A percentile compares a stretch with the other conserved stretches of the same genome.
phyloP scores from a whole-genome alignment of 2,797 vertebrate species.

The Phalloptychus januarius region DNA sequence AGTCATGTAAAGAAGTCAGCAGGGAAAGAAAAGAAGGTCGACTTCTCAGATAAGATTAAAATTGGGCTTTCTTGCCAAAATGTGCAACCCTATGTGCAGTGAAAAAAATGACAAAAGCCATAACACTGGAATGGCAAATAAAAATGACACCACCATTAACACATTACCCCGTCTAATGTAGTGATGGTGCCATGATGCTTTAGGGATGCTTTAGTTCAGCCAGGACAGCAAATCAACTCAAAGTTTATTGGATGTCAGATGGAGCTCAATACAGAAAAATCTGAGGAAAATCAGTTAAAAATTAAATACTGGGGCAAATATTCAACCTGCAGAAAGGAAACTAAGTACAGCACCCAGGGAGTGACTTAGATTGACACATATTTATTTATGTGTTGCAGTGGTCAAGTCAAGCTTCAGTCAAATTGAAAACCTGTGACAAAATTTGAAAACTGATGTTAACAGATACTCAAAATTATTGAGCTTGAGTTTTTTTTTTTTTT shows the following conservation, averaged over 20 bases:
- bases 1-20: not conserved
- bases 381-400: not conserved
- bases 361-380: not conserved
- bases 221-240: not conserved
- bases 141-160: not conserved
- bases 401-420: not conserved
- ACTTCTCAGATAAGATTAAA: not conserved
- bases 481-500: not conserved
- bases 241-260: not conserved
- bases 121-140: not conserved
- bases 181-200: not conserved
- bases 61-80: not conserved
- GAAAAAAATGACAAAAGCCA: not conserved
- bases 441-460: not conserved
- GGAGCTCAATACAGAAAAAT: not conserved
- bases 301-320: not conserved
- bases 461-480: not conserved
- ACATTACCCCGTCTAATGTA: not conserved
- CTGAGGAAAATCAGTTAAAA: not conserved
- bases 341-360: not conserved
- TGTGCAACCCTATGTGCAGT: not conserved
- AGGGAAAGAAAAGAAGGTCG: not conserved
- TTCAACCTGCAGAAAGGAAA: not conserved
- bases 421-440: not conserved
- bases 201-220: not conserved